These are phyloP conservation scores for Periophthalmus magnuspinnatus DNA, from an alignment of 2,797 vertebrate species.

Conservation along the genomic window DNA sequence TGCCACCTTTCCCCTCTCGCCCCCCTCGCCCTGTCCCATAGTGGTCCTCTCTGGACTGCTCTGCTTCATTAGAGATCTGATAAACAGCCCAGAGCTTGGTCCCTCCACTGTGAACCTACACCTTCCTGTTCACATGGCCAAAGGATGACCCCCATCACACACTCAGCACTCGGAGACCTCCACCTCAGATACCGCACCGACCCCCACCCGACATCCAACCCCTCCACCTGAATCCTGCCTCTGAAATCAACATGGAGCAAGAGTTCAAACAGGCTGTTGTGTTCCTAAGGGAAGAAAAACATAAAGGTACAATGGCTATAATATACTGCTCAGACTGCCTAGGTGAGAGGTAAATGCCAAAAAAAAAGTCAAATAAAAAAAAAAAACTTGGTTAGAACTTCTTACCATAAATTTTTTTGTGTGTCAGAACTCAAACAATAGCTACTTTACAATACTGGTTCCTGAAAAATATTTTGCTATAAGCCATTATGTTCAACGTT, in stretches of 20 bases:
- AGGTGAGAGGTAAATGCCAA: not conserved
- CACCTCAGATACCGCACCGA: constrained; percentile 37
- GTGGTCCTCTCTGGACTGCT: constrained; percentile 55
- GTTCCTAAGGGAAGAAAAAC: constrained; percentile 17
- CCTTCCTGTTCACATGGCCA: constrained; percentile 90
- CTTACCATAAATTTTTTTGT: not conserved
- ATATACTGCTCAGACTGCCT: not conserved
- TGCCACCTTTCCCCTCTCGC: constrained; percentile 23
- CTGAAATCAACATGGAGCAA: constrained; percentile 17
- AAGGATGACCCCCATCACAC: constrained; percentile 84
- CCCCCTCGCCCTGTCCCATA: constrained; percentile 5
- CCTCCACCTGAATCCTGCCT: constrained; percentile 46
- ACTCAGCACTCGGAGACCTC: constrained; percentile 52
- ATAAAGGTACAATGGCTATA: not conserved
- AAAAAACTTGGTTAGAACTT: not conserved
- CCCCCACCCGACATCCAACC: constrained; percentile 26
- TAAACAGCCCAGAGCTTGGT: constrained; percentile 77
- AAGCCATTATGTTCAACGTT: too few relatives aligned
- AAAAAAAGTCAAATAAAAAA: not conserved
- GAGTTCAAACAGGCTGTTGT: constrained; percentile 23
- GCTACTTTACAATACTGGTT: too few relatives aligned
- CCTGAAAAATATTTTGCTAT: too few relatives aligned
- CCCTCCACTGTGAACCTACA: constrained; percentile 80
- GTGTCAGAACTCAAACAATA: too few relatives aligned
- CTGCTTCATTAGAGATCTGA: constrained; percentile 90